Percentiles rank a stretch among this genome's conserved stretches.
Conservation (phyloP, 2,888 invertebrate genomes). For the Plemyria rubiginata region DNA sequence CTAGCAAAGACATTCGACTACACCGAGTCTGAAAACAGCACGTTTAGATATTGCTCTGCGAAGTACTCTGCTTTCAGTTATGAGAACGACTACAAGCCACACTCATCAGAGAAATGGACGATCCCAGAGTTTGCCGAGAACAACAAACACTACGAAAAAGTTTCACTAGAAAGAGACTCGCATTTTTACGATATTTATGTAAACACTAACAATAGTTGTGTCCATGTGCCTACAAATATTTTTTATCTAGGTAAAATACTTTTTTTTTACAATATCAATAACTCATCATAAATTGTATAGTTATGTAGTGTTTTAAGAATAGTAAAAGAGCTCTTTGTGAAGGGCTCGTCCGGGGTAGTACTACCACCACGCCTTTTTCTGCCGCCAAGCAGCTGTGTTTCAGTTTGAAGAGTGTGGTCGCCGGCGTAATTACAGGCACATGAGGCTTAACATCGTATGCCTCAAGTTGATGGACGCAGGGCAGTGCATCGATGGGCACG, state of each 20-base stretch:
- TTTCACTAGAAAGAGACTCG: conserved; percentile 88
- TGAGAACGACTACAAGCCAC: conserved; percentile 42
- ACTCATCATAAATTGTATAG: not conserved
- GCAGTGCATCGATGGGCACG: no score
- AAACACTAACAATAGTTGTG: conserved; percentile 92
- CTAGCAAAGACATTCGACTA: conserved; percentile 86
- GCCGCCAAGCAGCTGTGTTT: no score
- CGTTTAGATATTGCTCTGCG: conserved; percentile 90
- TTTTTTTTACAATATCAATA: not conserved
- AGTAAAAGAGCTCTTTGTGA: no score
- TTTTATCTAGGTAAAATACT: conserved; percentile 91
- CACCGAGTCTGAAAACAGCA: conserved; percentile 67
- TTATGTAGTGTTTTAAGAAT: no score
- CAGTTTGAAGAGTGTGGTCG: no score
- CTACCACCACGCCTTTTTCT: no score
- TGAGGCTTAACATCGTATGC: no score
- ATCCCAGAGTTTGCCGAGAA: conserved; percentile 66
- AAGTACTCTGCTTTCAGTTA: conserved; percentile 87
- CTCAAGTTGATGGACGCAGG: no score
- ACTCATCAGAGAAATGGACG: conserved; percentile 26
- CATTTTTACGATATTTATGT: conserved; percentile 94
- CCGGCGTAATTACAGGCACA: no score
- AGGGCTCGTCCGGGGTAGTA: no score
- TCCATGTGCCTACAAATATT: conserved; percentile 97
- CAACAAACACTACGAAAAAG: conserved; percentile 76